Conservation (phyloP, 2,113 vertebrate genomes). For the Etheostoma cragini region DNA sequence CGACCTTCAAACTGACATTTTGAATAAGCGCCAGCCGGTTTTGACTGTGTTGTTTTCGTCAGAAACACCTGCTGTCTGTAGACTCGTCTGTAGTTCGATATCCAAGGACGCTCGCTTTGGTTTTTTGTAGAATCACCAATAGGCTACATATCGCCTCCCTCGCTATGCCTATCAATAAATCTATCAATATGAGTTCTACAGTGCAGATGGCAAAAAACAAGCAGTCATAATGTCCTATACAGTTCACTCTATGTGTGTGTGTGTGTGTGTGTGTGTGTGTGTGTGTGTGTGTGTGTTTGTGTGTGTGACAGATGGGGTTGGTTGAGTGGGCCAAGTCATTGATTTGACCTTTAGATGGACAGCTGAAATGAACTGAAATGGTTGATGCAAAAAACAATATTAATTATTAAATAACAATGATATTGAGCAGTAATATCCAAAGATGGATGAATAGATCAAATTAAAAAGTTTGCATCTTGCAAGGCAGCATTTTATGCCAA, state of each 20-base stretch:
- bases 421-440: not conserved
- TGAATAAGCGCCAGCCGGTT: not conserved
- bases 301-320: slow-evolving; percentile 74
- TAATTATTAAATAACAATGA: not conserved
- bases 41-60: not conserved
- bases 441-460: not conserved
- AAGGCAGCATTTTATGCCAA: not conserved
- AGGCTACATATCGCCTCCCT: slow-evolving; percentile 14
- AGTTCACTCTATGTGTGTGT: slow-evolving; percentile 29
- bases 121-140: slow-evolving; percentile 29
- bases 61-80: slow-evolving; percentile 41
- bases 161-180: slow-evolving; percentile 67
- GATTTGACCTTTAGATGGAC: slow-evolving; percentile 76
- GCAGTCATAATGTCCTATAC: slow-evolving; percentile 19
- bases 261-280: slow-evolving; percentile 23
- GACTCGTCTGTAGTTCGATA: slow-evolving; percentile 48
- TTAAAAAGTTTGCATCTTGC: not conserved
- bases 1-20: not conserved
- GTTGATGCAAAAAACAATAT: not conserved
- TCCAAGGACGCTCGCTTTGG: slow-evolving; percentile 17
- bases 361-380: slow-evolving; percentile 35
- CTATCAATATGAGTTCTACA: slow-evolving; percentile 35
- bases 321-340: slow-evolving; percentile 65
- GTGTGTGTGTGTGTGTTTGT: slow-evolving; percentile 23
- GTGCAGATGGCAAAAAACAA: slow-evolving; percentile 59